Base-by-base conservation (phyloP, 2,113 vertebrate species). In the Stegastes partitus region DNA sequence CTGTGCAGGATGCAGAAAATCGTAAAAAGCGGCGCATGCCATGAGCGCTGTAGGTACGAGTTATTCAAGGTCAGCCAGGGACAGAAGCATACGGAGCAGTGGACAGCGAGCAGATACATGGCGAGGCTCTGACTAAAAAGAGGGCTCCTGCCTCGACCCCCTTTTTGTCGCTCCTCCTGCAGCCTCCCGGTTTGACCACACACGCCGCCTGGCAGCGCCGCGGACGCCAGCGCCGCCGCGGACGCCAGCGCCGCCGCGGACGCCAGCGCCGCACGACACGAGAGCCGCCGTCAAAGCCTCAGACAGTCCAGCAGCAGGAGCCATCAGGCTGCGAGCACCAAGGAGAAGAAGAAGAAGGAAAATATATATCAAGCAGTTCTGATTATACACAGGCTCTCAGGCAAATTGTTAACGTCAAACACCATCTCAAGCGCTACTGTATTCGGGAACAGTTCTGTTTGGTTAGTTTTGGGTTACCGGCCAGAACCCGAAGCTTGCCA, bases 171-270 rank as follows among this genome's bases (percentile, higher is more conserved):
- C 47, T 62, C 50, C 50, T 79, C 82, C 69, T 5, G 1, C 72
- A 1, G 66, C 50, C 21, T 53, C 68, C 65, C 74, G n/a, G 80
- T 69, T n/a, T 87, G 90, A 89, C 90, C 91, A 93, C 92, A 93
- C 92, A 91, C 82, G 77, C 85, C 74, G 84, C 76, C 82, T 92
- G 92, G 90, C 90, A 89, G n/a, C n/a, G n/a, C n/a, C n/a, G n/a
- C n/a, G n/a, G n/a, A n/a, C n/a, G n/a, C n/a, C n/a, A n/a, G n/a
- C n/a, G n/a, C 39, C n/a, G n/a, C n/a, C n/a, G n/a, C n/a, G n/a
- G n/a, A n/a, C n/a, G n/a, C n/a, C n/a, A n/a, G n/a, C n/a, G n/a
- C 39, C 11, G 65, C 10, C 3, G 7, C 53, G 22, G 84, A 86
- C 88, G 68, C 79, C 89, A 84, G 37, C 90, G 77, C 91, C 86